Evolutionary conservation across 1,140 invertebrate species (phyloP), one percentile per base, ranked within the genome.

Genomic region (Drosophila subobscura): DNA sequence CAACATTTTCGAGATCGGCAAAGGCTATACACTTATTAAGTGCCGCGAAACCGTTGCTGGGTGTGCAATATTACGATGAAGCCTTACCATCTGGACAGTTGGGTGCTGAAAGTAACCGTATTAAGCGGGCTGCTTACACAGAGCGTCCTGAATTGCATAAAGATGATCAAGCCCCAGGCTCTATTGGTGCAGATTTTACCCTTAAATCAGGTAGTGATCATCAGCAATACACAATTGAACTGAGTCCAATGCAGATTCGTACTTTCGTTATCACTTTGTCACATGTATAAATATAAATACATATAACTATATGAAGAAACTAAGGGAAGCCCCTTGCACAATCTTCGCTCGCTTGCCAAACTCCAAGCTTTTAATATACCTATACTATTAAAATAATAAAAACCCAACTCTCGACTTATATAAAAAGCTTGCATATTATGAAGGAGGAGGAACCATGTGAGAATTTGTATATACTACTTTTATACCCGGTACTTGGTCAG

Each of bases 221-320:
- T 25, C 41, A 56, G 4, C 73, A 81, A 25, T 86, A 72, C 52
- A 52, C 89, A 4, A 76, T 91, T 5, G 89, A 91, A 55, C 16
- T 91, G 22, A 76, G 74, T 16, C 77, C 90, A 5, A 91, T 91
- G 90, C 53, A 91, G 53, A 91, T 91, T 51, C 86, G 90, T 8
- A 91, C 90, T 14, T 91, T 89, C 56, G 65, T 86, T 47, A 55
- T 86, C 16, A 20, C 16, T 20, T 20, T 20, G 1, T 20, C 16
- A 20, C 16, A 20, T 20, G 16, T 20, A 20, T 20, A 20, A 20
- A 20, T 20, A 20, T 20, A 20, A 20, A 20, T 20, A 20, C 16
- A 20, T 20, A 20, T 20, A 20, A 20, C 16, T 20, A 20, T 20
- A 20, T 20, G 16, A 20, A 20, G 16, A 20, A 20, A 20, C 16